These are phyloP conservation scores for Antechinus stuartii DNA, from an alignment of 2,113 vertebrate genomes.

Conservation along the genomic window DNA sequence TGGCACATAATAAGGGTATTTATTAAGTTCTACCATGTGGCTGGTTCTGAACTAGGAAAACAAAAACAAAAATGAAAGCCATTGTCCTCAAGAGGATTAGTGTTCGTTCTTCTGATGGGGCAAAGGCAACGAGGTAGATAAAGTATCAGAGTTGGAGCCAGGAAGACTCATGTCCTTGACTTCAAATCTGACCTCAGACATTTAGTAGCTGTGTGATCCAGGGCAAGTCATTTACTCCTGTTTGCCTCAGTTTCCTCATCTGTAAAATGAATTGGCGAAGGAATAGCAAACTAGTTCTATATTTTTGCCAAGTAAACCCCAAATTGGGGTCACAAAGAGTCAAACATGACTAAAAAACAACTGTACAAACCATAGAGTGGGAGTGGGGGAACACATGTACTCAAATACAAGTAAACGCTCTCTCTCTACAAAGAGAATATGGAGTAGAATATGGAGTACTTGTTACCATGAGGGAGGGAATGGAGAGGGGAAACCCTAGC, in stretches of 20 bases:
- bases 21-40: background rate
- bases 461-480: background rate
- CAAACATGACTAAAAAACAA: background rate
- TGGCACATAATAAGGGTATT: background rate
- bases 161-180: background rate
- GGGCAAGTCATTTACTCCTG: background rate
- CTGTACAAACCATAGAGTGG: background rate
- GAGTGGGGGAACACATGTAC: background rate
- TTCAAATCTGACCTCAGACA: background rate
- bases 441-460: background rate
- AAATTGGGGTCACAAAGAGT: background rate
- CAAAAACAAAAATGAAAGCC: background rate
- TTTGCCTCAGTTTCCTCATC: background rate
- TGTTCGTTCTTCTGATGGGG: background rate
- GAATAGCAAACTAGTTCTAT: background rate
- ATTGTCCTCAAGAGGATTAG: background rate
- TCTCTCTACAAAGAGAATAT: background rate
- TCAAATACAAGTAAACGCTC: background rate
- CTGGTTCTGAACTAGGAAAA: background rate
- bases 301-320: background rate
- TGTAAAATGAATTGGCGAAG: background rate
- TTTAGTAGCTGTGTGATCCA: background rate
- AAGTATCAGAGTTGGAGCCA: background rate
- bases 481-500: background rate
- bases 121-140: background rate